Evolutionary conservation across 2,888 invertebrate genomes (phyloP), one percentile per base, ranked within the genome.

Genomic region (Apotomis capreana): DNA sequence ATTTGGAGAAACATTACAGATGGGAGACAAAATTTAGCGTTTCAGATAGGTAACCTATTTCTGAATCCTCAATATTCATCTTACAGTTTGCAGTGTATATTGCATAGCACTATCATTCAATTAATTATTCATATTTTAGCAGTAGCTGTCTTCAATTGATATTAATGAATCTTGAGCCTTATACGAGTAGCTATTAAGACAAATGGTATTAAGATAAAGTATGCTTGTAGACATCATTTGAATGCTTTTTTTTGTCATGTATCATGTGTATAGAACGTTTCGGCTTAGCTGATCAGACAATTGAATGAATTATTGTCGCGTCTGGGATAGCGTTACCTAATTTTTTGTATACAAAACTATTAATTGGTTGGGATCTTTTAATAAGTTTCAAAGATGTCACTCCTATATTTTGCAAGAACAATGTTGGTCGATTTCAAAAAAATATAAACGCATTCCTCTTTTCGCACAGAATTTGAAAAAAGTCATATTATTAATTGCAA

Each of bases 141-240:
- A 70, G 62, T 57, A 75, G 60, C 68, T 64, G 57, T 59, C 77
- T 78, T 74, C 77, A 77, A 80, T 80, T 77, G 78, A 75, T 78
- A 79, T 74, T 77, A 78, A 78, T 79, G 79, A 73, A 59, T 46
- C 73, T 68, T 74, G 75, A 75, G 77, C 71, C 70, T 73, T 58
- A 68, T 37, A n/a, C n/a, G n/a, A n/a, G n/a, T n/a, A 51, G 59
- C 69, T 74, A 78, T 63, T 52, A 63, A 63, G 55, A 62, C 61
- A 55, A 76, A 77, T 75, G 75, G 76, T 76, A 70, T 73, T 75
- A 69, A 77, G 78, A 78, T 74, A 76, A 75, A 68, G 74, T 65
- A 40, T 40, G 4, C 40, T 6, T 40, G 61, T 51, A 64, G 67
- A 71, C 74, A 75, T 79, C 75, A 76, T 77, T 62, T 68, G 13